Base-by-base conservation (phyloP, 2,888 invertebrate species). In the Drosophila rellima region DNA sequence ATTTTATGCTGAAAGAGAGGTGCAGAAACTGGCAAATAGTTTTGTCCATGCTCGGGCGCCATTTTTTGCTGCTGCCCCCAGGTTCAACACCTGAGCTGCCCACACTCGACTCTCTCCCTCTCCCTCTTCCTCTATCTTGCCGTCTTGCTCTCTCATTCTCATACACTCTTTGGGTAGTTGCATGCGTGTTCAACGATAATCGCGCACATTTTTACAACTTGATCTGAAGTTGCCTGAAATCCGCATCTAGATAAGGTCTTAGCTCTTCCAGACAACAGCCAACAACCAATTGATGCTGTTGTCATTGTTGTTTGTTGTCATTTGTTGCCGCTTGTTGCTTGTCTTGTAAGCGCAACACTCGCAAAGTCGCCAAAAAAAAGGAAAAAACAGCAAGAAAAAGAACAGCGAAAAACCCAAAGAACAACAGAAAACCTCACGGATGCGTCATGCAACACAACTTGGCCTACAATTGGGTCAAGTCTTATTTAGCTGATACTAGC, bases 201-300 rank as follows among this genome's bases (percentile, higher is more conserved):
- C 75, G 63, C 54, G 59, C 73, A 61, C 75, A 77, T 74, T 76
- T 79, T 74, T 62, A 66, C 54, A 63, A 85, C 84, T 89, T 85
- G 84, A 85, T 85, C 84, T 88, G 72, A 70, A 62, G 66, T 54
- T 62, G 62, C 39, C 52, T 64, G 20, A 54, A 42, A 23, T 17
- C 62, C 64, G 70, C 81, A 86, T 84, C 83, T 83, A 86, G 89
- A 84, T 84, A 84, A 84, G 81, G 55, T 68, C 50, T 62, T 47
- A 37, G 51, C 69, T 62, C 52, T 45, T 23, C 51, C 42, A 50
- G 33, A 52, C 51, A 61, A 56, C 42, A 55, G 29, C 47, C 45
- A 57, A 33, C 47, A 68, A 68, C 62, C 74, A 61, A 86, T 69
- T 66, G 82, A 55, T 73, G 39, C 52, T 70, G 52, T 56, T 29